phyloP scores from a whole-genome alignment of 1,140 invertebrate species.

The Apolygus lucorum region DNA sequence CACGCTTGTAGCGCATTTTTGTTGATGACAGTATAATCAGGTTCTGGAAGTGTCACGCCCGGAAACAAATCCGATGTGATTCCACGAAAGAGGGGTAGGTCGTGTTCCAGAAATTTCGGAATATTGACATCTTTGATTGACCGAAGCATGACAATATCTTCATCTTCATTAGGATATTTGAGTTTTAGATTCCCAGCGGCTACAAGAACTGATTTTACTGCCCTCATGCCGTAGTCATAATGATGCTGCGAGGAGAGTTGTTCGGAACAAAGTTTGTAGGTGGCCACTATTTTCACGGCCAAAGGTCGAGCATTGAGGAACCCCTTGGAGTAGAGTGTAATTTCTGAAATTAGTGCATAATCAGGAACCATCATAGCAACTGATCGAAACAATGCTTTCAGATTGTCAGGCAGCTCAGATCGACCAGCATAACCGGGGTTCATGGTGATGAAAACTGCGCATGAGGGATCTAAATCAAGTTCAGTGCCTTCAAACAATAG shows the following conservation, averaged over 20 bases:
- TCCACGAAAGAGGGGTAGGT: conserved; percentile 80
- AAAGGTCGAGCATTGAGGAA: conserved; percentile 80
- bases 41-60: conserved; percentile 61
- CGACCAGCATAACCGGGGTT: conserved; percentile 89
- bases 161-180: conserved; percentile 73
- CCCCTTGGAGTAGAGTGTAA: conserved; percentile 87
- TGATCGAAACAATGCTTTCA: conserved; percentile 89
- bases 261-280: conserved; percentile 86
- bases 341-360: conserved; percentile 90
- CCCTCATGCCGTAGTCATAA: conserved; percentile 93
- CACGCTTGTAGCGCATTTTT: conserved; percentile 53
- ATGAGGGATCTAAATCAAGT: conserved; percentile 76
- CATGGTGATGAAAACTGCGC: conserved; percentile 94
- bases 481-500: conserved; percentile 86
- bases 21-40: conserved; percentile 56
- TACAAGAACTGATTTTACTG: conserved; percentile 79
- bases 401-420: conserved; percentile 84
- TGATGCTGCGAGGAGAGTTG: conserved; percentile 90
- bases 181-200: conserved; percentile 85
- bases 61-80: conserved; percentile 90
- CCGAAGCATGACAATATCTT: conserved; percentile 70
- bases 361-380: conserved; percentile 99
- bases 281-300: conserved; percentile 89
- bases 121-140: conserved; percentile 92
- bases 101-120: conserved; percentile 81